Evolutionary conservation across 2,888 invertebrate genomes (phyloP), one percentile per base, ranked within the genome.

Genomic region (Diplazon laetatorius): DNA sequence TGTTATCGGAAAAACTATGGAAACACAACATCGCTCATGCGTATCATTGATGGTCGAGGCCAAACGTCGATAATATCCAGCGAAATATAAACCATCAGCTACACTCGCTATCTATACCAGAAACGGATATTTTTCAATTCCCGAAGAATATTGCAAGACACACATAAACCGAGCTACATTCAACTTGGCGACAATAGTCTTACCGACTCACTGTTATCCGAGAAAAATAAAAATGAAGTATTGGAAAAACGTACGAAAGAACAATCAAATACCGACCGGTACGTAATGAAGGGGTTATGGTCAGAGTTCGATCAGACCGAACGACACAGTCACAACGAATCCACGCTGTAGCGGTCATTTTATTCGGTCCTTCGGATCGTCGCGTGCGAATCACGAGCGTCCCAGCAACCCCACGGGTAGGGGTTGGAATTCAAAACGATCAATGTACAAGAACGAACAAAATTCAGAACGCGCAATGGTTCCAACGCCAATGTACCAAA

Each of bases 181-280:
- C 39, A 20, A 25, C n/a, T 63, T 22, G 14, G 35, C 39, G 57
- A 62, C 48, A 57, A 39, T 44, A 48, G 62, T 48, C 20, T 12
- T 30, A n/a, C 46, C 14, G 8, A 48, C 48, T 9, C 5, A 14
- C 14, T 30, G 44, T 48, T 65, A 59, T 59, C 35, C n/a, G n/a
- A n/a, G 63, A 59, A 50, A 57, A 62, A 55, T 9, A 42, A 50
- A 42, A 14, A 20, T 65, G 48, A 50, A 55, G 65, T 48, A 76
- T 76, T 65, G 70, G 14, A 12, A 20, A 63, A 65, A 42, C 35
- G 42, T 20, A 42, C 25, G 50, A 48, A 76, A 76, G 76, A 76
- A 50, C 65, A 52, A 71, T 71, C n/a, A n/a, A 70, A 71, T 65
- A 65, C 69, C 50, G 10, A 22, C n/a, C 25, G n/a, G 20, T 12